Evolutionary conservation across 2,888 invertebrate genomes (phyloP).

Genomic region (Megastigmus dorsalis): DNA sequence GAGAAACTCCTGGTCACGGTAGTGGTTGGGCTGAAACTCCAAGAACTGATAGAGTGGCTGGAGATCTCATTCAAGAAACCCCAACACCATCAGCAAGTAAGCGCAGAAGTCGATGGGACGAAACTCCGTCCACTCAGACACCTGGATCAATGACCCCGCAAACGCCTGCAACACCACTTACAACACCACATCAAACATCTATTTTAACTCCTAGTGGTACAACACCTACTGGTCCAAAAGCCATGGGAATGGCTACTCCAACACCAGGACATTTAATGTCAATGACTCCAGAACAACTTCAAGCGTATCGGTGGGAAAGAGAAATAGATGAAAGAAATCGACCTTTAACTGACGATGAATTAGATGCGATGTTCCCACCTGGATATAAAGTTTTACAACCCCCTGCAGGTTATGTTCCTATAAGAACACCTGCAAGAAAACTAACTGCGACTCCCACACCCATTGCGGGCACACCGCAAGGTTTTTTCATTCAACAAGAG

Average conservation of each 20-base stretch:
- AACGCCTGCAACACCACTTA: constrained; percentile 86
- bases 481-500: constrained; percentile 96
- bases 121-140: constrained; percentile 90
- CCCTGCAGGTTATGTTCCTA: constrained; percentile 95
- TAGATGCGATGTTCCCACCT: constrained; percentile 97
- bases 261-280: constrained; percentile 96
- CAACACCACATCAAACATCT: constrained; percentile 84
- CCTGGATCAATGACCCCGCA: constrained; percentile 81
- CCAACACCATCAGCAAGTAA: constrained; percentile 97
- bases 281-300: constrained; percentile 99
- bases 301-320: constrained; percentile 98
- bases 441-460: constrained; percentile 99
- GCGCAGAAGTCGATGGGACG: constrained; percentile 98
- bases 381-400: constrained; percentile 98
- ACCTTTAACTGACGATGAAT: constrained; percentile 96
- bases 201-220: constrained; percentile 77
- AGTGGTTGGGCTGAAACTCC: constrained; percentile 99
- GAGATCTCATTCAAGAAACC: constrained; percentile 90
- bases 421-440: constrained; percentile 97
- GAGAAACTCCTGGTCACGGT: constrained; percentile 96
- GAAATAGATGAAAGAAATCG: constrained; percentile 99
- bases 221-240: constrained; percentile 93
- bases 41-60: constrained; percentile 90
- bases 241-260: constrained; percentile 99
- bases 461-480: constrained; percentile 91